phyloP scores from a whole-genome alignment of 2,797 vertebrate genomes.

The Vultur gryphus region DNA sequence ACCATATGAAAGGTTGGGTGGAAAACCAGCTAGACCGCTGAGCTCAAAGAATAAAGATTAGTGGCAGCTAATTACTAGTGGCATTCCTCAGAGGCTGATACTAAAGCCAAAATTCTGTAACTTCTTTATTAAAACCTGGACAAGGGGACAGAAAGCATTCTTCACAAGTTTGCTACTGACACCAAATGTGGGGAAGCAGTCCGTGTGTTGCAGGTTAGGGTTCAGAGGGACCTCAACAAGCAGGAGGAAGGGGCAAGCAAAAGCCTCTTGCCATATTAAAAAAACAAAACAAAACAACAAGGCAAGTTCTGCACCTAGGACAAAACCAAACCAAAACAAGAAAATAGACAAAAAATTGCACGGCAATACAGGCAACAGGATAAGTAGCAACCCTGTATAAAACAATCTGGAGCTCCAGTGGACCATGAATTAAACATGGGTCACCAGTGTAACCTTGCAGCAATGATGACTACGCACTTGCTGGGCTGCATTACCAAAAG shows the following conservation, averaged over 20 bases:
- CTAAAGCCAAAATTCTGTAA: not conserved
- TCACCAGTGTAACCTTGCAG: not conserved
- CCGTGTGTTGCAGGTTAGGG: not conserved
- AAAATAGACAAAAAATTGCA: not conserved
- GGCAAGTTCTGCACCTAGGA: not conserved
- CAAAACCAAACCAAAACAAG: not conserved
- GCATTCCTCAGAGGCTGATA: not conserved
- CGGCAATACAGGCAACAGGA: not conserved
- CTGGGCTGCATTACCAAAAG: not conserved
- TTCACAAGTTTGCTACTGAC: not conserved
- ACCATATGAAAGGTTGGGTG: not conserved
- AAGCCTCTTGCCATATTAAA: not conserved
- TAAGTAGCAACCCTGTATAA: not conserved
- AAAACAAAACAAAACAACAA: not conserved
- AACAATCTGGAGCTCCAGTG: not conserved
- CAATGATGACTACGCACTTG: not conserved
- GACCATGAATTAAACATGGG: not conserved
- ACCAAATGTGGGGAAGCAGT: not conserved
- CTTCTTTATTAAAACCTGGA: not conserved
- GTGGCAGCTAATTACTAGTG: not conserved
- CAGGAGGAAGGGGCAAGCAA: not conserved
- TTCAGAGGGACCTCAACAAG: not conserved
- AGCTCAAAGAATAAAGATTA: not conserved
- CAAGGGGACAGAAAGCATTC: not conserved
- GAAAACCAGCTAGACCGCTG: not conserved